Evolutionary conservation across 1,140 invertebrate species (phyloP).

Genomic region (Apis cerana): DNA sequence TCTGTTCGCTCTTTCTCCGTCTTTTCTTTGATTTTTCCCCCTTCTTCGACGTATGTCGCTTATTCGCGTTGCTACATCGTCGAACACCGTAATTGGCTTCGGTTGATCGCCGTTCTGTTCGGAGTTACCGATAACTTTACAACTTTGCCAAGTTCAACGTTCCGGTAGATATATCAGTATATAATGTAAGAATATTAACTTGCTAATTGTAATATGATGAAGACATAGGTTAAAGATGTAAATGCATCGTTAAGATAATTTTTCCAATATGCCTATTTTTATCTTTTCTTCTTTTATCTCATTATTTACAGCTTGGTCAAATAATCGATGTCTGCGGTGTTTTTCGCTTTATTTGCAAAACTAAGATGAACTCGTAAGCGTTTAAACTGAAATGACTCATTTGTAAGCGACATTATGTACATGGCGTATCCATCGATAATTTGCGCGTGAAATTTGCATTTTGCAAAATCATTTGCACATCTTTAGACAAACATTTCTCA

Average conservation of each 20-base stretch:
- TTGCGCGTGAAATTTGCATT: constrained; percentile 26
- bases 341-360: background rate
- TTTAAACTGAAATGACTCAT: constrained; percentile 35
- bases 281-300: background rate
- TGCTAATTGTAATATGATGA: background rate
- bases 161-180: background rate
- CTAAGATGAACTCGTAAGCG: constrained; percentile 4
- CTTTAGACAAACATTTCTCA: background rate
- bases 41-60: constrained; percentile 28
- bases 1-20: constrained; percentile 25
- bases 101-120: constrained; percentile 24
- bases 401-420: constrained; percentile 15
- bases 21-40: constrained; percentile 33
- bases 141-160: background rate
- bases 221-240: background rate
- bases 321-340: background rate
- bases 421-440: constrained; percentile 35
- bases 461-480: constrained; percentile 24
- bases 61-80: constrained; percentile 35
- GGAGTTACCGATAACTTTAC: background rate
- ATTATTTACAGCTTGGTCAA: constrained; percentile 10
- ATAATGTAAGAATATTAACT: background rate
- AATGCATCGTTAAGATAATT: background rate
- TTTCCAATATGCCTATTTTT: background rate
- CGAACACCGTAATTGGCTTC: constrained; percentile 43